Evolutionary conservation across 2,888 invertebrate genomes (phyloP).

Genomic region (Invenusta paracnida): DNA sequence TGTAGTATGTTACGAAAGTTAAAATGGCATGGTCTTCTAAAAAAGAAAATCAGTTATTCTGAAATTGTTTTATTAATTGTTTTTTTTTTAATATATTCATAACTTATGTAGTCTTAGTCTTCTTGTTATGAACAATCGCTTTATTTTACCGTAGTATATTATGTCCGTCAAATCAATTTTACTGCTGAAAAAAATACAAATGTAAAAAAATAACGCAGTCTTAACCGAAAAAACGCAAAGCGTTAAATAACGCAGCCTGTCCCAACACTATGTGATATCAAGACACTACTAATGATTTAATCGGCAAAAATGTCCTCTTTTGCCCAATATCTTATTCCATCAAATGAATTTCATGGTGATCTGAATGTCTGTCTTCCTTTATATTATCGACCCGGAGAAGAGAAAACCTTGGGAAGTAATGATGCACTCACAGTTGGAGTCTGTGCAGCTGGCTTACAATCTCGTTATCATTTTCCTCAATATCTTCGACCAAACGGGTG

Average conservation of each 20-base stretch:
- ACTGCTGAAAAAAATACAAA: slow-evolving; percentile 25
- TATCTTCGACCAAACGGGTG: too few relatives aligned
- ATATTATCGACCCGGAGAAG: too few relatives aligned
- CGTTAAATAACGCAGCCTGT: slow-evolving; percentile 14
- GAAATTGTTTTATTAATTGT: background rate
- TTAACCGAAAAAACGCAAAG: slow-evolving; percentile 20
- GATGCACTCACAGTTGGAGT: too few relatives aligned
- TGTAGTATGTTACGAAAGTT: slow-evolving; percentile 7
- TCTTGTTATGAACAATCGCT: slow-evolving; percentile 26
- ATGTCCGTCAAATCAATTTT: background rate
- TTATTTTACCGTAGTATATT: slow-evolving; percentile 27
- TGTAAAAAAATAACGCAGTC: slow-evolving; percentile 10
- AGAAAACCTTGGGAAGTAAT: too few relatives aligned
- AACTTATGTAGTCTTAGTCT: slow-evolving; percentile 26
- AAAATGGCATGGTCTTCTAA: slow-evolving; percentile 3
- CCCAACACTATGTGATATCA: too few relatives aligned
- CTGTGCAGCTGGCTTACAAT: too few relatives aligned
- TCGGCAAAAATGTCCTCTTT: too few relatives aligned
- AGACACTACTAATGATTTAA: too few relatives aligned
- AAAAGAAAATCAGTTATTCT: slow-evolving; percentile 11
- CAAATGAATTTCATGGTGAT: too few relatives aligned
- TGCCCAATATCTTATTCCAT: too few relatives aligned
- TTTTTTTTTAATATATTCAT: background rate
- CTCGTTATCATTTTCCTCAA: too few relatives aligned
- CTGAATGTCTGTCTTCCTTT: too few relatives aligned